These are phyloP conservation scores for Tyto alba DNA, from an alignment of 2,113 vertebrate species.

Conservation along the genomic window DNA sequence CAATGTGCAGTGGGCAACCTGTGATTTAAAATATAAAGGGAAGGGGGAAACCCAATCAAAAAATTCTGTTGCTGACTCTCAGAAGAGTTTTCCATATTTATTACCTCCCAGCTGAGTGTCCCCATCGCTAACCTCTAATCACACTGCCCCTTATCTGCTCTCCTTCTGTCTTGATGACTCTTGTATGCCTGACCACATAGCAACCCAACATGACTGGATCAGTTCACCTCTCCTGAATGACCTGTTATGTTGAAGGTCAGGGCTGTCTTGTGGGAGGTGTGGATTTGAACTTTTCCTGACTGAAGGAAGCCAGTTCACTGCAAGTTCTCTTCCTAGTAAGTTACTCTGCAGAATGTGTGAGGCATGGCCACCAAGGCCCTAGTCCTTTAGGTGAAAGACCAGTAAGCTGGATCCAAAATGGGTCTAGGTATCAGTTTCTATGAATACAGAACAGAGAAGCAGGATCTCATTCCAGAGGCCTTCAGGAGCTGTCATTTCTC, in stretches of 20 bases:
- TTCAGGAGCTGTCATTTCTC: background rate
- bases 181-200: background rate
- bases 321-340: background rate
- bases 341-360: background rate
- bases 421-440: background rate
- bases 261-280: background rate
- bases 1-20: background rate
- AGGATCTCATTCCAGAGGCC: background rate
- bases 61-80: background rate
- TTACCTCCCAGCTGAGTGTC: background rate
- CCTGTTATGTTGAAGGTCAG: background rate
- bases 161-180: background rate
- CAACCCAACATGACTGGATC: fast-evolving
- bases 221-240: background rate
- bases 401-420: background rate
- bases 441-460: background rate
- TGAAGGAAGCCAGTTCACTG: background rate
- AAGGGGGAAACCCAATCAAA: background rate
- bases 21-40: background rate
- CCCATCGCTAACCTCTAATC: background rate
- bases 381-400: background rate
- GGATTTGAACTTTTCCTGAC: background rate
- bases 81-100: background rate
- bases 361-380: background rate
- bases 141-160: background rate